Conservation (phyloP, 2,797 vertebrate genomes). For the Tarsius wallacei region DNA sequence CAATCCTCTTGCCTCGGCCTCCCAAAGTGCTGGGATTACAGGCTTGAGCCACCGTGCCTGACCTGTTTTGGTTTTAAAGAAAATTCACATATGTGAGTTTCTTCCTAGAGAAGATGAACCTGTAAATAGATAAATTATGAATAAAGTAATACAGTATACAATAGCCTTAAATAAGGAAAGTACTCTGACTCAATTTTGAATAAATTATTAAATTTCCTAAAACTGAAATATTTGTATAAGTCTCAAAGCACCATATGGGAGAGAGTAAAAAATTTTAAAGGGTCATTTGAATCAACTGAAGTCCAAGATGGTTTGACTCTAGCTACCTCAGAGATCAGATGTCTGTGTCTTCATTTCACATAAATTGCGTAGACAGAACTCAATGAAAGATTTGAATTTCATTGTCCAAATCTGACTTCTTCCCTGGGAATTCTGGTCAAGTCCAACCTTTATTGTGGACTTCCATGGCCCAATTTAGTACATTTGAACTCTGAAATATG, state of each 20-base stretch:
- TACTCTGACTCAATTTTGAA: conserved; percentile 22
- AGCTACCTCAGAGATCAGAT: background rate
- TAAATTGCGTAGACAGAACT: background rate
- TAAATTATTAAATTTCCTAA: conserved; percentile 46
- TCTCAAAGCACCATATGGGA: conserved; percentile 13
- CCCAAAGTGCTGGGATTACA: too few relatives aligned
- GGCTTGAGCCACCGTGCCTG: too few relatives aligned
- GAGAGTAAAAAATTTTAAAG: conserved; percentile 8
- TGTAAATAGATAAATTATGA: conserved; percentile 50
- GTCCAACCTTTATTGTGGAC: background rate
- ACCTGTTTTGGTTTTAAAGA: conserved; percentile 54
- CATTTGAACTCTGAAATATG: conserved; percentile 35
- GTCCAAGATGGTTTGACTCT: conserved; percentile 42
- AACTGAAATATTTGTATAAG: background rate
- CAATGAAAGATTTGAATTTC: conserved; percentile 16
- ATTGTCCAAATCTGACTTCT: background rate
- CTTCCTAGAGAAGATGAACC: conserved; percentile 46
- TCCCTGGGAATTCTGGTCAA: conserved; percentile 17
- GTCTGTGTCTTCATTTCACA: background rate
- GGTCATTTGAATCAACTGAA: conserved; percentile 27
- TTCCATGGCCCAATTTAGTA: background rate
- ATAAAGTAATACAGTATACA: background rate
- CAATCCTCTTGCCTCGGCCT: too few relatives aligned
- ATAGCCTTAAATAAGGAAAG: conserved; percentile 39
- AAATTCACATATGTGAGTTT: conserved; percentile 45